A percentile compares a stretch with the other conserved stretches of the same genome.
Evolutionary conservation across 2,113 vertebrate species (phyloP).

Genomic region (Stercorarius parasiticus): DNA sequence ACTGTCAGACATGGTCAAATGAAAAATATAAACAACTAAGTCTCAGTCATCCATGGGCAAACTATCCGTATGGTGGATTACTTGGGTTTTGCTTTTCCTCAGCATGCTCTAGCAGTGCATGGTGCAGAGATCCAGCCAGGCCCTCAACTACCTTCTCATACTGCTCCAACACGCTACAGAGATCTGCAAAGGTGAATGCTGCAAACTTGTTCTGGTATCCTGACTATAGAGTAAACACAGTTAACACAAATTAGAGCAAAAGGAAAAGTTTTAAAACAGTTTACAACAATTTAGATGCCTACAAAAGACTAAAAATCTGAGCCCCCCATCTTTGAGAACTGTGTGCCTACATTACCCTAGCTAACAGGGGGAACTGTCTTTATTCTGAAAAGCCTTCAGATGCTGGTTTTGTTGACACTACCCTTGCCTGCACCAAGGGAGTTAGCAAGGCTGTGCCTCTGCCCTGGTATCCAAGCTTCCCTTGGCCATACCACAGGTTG

Average conservation of each 20-base stretch:
- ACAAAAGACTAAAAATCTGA: neutral
- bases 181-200: neutral
- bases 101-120: neutral
- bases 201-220: neutral
- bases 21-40: neutral
- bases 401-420: neutral
- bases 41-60: neutral
- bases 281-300: neutral
- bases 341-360: neutral
- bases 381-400: neutral
- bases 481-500: neutral
- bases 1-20: neutral
- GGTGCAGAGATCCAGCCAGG: neutral
- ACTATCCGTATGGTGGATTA: neutral
- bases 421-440: fast-evolving
- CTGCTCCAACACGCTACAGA: neutral
- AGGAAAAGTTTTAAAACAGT: neutral
- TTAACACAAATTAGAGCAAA: neutral
- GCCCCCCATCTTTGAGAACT: neutral
- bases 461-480: neutral
- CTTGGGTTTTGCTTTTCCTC: neutral
- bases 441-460: neutral
- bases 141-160: neutral
- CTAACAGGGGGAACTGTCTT: neutral
- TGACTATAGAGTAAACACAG: neutral